Conservation (phyloP, 2,113 vertebrate genomes). For the Oncorhynchus gorbuscha region DNA sequence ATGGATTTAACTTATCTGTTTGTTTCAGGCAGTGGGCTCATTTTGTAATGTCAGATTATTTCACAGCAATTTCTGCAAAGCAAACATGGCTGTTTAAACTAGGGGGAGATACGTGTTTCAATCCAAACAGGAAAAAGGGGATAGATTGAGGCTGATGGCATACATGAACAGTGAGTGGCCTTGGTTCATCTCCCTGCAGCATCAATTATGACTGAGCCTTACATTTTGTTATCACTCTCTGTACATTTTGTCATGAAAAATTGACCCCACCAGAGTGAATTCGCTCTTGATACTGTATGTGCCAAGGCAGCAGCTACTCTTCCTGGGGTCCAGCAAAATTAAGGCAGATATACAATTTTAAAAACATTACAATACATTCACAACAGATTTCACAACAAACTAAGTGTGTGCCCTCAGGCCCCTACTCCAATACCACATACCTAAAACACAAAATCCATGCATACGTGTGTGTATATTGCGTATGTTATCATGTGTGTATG, state of each 20-base stretch:
- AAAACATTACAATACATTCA: too few relatives aligned
- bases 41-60: constrained; percentile 38
- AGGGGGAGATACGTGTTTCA: neutral
- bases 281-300: too few relatives aligned
- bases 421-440: too few relatives aligned
- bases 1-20: constrained; percentile 31
- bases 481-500: too few relatives aligned
- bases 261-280: too few relatives aligned
- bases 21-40: constrained; percentile 29
- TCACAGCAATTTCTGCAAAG: constrained; percentile 34
- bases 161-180: neutral
- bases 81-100: constrained; percentile 52
- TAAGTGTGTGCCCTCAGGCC: too few relatives aligned
- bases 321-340: too few relatives aligned
- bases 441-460: too few relatives aligned
- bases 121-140: neutral
- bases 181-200: neutral
- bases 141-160: constrained; percentile 1
- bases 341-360: too few relatives aligned
- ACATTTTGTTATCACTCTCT: constrained; percentile 7
- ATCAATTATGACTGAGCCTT: neutral
- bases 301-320: too few relatives aligned
- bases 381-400: too few relatives aligned
- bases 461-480: too few relatives aligned
- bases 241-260: neutral